Evolutionary conservation across 2,113 vertebrate genomes (phyloP).

Genomic region (Beaufortia kweichowensis): DNA sequence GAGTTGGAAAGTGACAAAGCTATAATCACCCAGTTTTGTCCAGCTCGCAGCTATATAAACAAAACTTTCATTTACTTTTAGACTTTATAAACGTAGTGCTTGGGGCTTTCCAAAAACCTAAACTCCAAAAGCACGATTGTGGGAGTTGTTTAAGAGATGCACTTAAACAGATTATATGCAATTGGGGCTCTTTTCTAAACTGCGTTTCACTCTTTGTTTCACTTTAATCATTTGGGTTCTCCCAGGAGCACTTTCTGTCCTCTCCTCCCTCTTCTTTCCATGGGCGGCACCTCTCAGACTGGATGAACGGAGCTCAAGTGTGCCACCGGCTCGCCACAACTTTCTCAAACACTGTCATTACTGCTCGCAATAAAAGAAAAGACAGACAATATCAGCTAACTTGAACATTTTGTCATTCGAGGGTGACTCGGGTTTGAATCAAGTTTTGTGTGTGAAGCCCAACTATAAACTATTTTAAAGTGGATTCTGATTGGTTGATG

Average conservation of each 20-base stretch:
- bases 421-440: conserved; percentile 53
- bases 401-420: conserved; percentile 54
- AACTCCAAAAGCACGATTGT: conserved; percentile 21
- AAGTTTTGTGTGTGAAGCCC: conserved; percentile 50
- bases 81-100: conserved; percentile 34
- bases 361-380: conserved; percentile 65
- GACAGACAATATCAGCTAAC: conserved; percentile 61
- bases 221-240: conserved; percentile 59
- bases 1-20: conserved; percentile 16
- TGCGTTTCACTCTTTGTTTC: conserved; percentile 47
- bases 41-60: conserved; percentile 43
- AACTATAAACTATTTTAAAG: no score
- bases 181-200: conserved; percentile 50
- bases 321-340: conserved; percentile 60
- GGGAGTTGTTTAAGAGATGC: conserved; percentile 57
- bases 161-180: conserved; percentile 59
- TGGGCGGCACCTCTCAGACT: conserved; percentile 62
- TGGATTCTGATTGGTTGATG: no score
- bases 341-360: conserved; percentile 66
- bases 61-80: conserved; percentile 25
- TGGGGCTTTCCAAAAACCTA: neutral
- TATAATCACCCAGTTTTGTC: conserved; percentile 45
- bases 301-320: conserved; percentile 55
- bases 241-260: conserved; percentile 55
- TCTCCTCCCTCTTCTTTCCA: conserved; percentile 47